A percentile compares a stretch with the other conserved stretches of the same genome.
Evolutionary conservation across 2,888 invertebrate genomes (phyloP).

Genomic region (Sylvicola cinctus): DNA sequence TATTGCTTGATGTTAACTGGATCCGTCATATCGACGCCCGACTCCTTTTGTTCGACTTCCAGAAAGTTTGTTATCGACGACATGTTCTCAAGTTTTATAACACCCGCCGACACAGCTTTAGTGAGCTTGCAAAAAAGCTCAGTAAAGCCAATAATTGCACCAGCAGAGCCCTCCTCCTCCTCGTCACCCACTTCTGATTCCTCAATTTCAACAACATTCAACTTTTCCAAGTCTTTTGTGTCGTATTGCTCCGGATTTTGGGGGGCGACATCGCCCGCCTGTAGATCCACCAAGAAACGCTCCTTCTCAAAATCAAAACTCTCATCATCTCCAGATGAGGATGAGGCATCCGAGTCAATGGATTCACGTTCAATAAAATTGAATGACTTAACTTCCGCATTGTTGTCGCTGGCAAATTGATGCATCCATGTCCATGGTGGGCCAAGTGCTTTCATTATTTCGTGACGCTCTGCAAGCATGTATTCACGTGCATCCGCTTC

Average conservation of each 20-base stretch:
- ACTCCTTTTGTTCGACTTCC: too few species aligned
- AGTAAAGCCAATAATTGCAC: conserved; percentile 4
- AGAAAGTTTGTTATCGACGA: conserved; percentile 6
- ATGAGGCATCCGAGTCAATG: conserved; percentile 8
- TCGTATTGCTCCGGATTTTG: too few species aligned
- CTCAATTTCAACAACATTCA: too few species aligned
- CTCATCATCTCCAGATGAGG: conserved; percentile 7
- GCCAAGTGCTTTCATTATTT: conserved; percentile 10
- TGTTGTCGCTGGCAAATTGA: conserved; percentile 10
- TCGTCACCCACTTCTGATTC: not conserved
- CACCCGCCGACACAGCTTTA: conserved; percentile 3
- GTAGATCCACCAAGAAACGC: too few species aligned
- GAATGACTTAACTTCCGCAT: conserved; percentile 10
- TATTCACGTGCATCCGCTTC: conserved; percentile 4
- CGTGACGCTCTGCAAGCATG: conserved; percentile 7
- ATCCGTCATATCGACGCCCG: conserved; percentile 1
- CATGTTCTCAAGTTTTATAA: conserved; percentile 4
- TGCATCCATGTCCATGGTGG: conserved; percentile 15
- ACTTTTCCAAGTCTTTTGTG: too few species aligned
- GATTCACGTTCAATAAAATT: conserved; percentile 12
- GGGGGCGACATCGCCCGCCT: too few species aligned
- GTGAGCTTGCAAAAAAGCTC: conserved; percentile 1
- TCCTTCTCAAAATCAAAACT: conserved; percentile 10
- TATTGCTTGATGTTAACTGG: too few species aligned
- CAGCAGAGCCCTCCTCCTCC: not conserved